phyloP scores from a whole-genome alignment of 2,113 vertebrate species.

The Corythornis cristatus region DNA sequence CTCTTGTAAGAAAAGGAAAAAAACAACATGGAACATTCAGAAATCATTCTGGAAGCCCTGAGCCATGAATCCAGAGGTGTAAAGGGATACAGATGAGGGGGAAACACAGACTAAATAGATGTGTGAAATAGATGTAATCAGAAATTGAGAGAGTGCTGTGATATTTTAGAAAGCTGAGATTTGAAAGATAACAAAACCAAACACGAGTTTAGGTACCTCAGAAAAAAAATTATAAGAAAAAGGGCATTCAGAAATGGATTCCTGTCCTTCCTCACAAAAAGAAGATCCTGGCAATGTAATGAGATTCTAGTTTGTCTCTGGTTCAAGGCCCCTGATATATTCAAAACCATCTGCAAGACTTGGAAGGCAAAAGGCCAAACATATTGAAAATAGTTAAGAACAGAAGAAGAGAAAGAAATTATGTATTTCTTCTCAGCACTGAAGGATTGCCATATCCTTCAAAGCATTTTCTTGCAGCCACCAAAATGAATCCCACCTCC shows the following conservation, averaged over 20 bases:
- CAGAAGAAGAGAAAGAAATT: not conserved
- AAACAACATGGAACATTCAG: not conserved
- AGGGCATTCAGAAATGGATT: not conserved
- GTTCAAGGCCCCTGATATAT: not conserved
- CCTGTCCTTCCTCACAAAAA: not conserved
- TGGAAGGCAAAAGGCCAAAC: not conserved
- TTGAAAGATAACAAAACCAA: not conserved
- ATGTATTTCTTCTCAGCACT: not conserved
- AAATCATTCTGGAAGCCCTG: not conserved
- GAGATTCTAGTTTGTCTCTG: not conserved
- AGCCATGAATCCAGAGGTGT: not conserved
- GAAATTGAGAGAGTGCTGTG: not conserved
- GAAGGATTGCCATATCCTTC: not conserved
- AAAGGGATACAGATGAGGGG: not conserved
- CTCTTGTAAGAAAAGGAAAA: not conserved
- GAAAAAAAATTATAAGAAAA: not conserved
- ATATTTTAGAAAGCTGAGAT: not conserved
- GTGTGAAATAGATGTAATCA: not conserved
- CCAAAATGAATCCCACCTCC: conserved; percentile 56
- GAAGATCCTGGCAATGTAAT: not conserved
- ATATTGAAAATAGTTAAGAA: not conserved
- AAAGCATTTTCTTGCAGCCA: not conserved
- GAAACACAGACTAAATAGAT: not conserved
- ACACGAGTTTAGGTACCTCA: not conserved
- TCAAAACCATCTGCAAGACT: not conserved